These are phyloP conservation scores for Anabacerthia variegaticeps DNA, from an alignment of 2,797 vertebrate genomes.

Conservation along the genomic window DNA sequence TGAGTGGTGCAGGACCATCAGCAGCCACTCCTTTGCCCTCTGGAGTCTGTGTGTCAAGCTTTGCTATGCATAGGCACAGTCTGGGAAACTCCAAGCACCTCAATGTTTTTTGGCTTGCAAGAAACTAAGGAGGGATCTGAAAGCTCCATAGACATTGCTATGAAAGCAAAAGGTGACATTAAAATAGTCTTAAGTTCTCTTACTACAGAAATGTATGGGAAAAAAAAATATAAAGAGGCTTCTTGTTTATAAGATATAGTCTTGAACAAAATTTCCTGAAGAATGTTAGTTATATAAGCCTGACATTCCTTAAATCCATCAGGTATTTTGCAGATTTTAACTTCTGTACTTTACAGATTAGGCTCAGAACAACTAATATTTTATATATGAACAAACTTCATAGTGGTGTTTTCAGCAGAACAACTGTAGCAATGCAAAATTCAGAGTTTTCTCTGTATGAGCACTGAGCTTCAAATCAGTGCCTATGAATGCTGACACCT, in stretches of 20 bases:
- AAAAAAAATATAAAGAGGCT: background rate
- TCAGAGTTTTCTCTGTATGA: background rate
- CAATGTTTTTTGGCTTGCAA: background rate
- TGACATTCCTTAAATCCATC: background rate
- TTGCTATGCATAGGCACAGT: background rate
- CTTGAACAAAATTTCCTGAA: background rate
- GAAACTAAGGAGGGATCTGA: background rate
- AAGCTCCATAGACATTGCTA: background rate
- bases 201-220: background rate
- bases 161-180: background rate
- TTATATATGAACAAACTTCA: background rate
- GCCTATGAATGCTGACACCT: background rate
- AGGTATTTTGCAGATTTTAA: background rate
- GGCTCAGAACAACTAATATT: background rate
- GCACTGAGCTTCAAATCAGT: background rate
- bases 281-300: background rate
- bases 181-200: background rate
- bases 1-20: background rate
- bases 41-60: background rate
- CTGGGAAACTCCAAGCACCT: background rate
- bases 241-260: background rate
- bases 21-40: background rate
- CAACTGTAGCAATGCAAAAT: background rate
- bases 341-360: background rate
- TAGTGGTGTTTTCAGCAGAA: background rate